Percentiles rank a stretch among this genome's conserved stretches.
Evolutionary conservation across 2,888 invertebrate genomes (phyloP).

Genomic region (Hermaeophaga mercurialis): DNA sequence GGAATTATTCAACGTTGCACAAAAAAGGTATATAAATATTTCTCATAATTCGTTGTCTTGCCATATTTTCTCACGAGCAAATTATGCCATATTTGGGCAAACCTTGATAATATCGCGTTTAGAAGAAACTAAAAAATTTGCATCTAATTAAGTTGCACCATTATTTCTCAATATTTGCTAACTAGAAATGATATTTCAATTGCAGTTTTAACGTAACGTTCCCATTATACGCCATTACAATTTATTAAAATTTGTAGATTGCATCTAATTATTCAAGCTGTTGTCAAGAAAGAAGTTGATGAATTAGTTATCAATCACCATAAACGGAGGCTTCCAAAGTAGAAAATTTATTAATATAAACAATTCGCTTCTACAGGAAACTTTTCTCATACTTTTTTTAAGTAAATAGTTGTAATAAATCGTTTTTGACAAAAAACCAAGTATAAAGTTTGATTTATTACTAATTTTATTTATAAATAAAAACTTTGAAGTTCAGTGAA

Average conservation of each 20-base stretch:
- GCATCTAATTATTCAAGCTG: slow-evolving; percentile 5
- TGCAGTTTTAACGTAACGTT: slow-evolving; percentile 2
- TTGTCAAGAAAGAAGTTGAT: neutral
- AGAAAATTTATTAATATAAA: slow-evolving; percentile 9
- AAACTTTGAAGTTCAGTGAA: too few relatives aligned
- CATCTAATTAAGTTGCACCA: slow-evolving; percentile 7
- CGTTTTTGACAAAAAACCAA: too few relatives aligned
- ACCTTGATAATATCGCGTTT: slow-evolving; percentile 3
- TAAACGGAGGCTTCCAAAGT: neutral
- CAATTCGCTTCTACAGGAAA: too few relatives aligned
- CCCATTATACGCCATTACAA: neutral
- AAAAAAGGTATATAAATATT: neutral
- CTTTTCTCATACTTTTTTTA: too few relatives aligned
- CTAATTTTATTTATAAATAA: too few relatives aligned
- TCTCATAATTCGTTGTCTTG: neutral
- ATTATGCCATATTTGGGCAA: slow-evolving; percentile 12
- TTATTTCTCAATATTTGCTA: slow-evolving; percentile 1
- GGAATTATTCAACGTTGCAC: too few relatives aligned
- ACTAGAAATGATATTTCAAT: slow-evolving; percentile 8
- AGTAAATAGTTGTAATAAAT: neutral
- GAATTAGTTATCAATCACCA: slow-evolving; percentile 13
- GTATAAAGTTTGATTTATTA: too few relatives aligned
- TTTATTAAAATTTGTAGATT: neutral
- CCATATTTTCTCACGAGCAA: slow-evolving; percentile 5
- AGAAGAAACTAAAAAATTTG: neutral